Evolutionary conservation across 2,797 vertebrate species (phyloP).

Genomic region (Poeciliopsis paucimaculata): DNA sequence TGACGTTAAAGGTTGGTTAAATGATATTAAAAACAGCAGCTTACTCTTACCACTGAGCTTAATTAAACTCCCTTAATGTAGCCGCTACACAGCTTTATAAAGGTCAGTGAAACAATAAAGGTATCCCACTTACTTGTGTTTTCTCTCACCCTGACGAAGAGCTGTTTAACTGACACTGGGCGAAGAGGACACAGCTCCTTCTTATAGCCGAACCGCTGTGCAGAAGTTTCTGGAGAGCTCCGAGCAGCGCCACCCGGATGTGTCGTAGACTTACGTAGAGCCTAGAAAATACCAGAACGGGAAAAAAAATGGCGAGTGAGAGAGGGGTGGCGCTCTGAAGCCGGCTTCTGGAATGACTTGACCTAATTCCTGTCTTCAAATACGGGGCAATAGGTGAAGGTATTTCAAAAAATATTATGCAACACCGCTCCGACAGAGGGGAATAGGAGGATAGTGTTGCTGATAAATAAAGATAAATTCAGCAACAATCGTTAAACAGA

Average conservation of each 20-base stretch:
- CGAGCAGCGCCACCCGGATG: constrained; percentile 46
- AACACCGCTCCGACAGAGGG: not conserved
- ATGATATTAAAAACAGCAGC: not conserved
- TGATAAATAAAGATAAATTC: not conserved
- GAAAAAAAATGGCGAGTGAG: not conserved
- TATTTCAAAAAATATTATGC: not conserved
- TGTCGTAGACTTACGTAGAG: constrained; percentile 26
- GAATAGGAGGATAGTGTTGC: not conserved
- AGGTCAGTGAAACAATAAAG: no score
- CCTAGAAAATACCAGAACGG: constrained; percentile 23
- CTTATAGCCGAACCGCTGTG: constrained; percentile 52
- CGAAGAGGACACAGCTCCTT: constrained; percentile 48
- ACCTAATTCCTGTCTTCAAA: not conserved
- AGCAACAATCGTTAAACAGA: constrained; percentile 25
- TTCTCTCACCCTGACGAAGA: no score
- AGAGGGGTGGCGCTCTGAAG: not conserved
- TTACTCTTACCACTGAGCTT: not conserved
- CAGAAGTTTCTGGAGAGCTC: constrained; percentile 81
- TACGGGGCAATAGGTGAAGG: not conserved
- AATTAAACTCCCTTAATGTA: not conserved
- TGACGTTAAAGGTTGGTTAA: not conserved
- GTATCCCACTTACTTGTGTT: constrained; percentile 24
- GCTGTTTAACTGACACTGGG: not conserved
- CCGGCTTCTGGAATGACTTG: not conserved
- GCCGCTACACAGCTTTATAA: not conserved